phyloP scores from a whole-genome alignment of 2,888 invertebrate genomes.

The Portevinia maculata region DNA sequence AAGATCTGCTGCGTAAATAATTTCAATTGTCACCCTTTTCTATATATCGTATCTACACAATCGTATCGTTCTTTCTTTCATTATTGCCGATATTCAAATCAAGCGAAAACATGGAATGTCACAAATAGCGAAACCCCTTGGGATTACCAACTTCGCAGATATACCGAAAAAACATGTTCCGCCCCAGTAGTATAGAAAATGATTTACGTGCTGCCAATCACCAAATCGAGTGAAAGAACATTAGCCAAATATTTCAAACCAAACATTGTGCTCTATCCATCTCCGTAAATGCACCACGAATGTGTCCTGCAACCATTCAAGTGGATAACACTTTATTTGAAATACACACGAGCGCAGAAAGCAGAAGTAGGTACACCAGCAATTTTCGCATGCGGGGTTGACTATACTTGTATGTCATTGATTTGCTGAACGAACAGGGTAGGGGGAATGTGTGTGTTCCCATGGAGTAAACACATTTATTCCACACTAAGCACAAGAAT shows the following conservation, averaged over 20 bases:
- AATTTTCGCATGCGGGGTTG: constrained; percentile 40
- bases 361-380: too few relatives aligned
- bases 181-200: constrained; percentile 39
- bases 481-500: constrained; percentile 21
- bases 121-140: constrained; percentile 13
- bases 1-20: too few relatives aligned
- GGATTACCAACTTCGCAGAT: constrained; percentile 24
- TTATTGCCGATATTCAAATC: not conserved
- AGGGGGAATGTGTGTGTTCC: constrained; percentile 12
- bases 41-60: too few relatives aligned
- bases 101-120: not conserved
- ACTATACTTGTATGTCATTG: constrained; percentile 34
- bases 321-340: constrained; percentile 23
- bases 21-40: too few relatives aligned
- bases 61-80: too few relatives aligned
- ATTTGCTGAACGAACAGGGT: constrained; percentile 23
- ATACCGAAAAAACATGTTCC: constrained; percentile 35
- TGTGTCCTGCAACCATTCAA: constrained; percentile 31
- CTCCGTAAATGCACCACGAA: constrained; percentile 15
- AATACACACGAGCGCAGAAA: constrained; percentile 15
- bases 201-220: constrained; percentile 55
- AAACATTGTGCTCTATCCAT: constrained; percentile 5
- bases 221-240: constrained; percentile 25
- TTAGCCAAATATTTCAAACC: constrained; percentile 30
- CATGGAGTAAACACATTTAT: constrained; percentile 35